Evolutionary conservation across 2,888 invertebrate species (phyloP).

Genomic region (Ypsolopha scabrella): DNA sequence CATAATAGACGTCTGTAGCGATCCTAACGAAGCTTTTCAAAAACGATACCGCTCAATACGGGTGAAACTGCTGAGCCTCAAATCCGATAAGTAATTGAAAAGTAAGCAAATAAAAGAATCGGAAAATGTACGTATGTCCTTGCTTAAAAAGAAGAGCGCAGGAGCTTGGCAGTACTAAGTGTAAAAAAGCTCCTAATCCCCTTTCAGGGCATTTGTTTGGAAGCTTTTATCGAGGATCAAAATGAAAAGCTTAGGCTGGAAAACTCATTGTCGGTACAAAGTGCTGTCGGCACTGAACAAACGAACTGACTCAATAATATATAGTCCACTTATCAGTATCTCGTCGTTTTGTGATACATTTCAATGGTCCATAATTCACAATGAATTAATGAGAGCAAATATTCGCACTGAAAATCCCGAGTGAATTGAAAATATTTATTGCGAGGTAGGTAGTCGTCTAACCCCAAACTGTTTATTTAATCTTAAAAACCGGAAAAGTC

Average conservation of each 20-base stretch:
- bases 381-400: too few species aligned
- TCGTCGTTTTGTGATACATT: too few species aligned
- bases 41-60: background rate
- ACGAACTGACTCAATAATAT: background rate
- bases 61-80: background rate
- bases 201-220: background rate
- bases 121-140: background rate
- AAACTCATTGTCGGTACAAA: background rate
- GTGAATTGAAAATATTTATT: too few species aligned
- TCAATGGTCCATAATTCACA: too few species aligned
- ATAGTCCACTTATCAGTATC: too few species aligned
- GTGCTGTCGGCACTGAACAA: background rate
- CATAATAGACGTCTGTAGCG: background rate
- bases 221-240: background rate
- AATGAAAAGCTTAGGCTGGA: background rate
- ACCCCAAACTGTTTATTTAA: too few species aligned
- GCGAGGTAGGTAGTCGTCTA: too few species aligned
- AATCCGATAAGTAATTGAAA: background rate
- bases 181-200: background rate
- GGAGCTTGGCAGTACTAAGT: background rate
- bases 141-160: background rate
- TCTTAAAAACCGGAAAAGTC: too few species aligned
- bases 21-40: background rate
- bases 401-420: too few species aligned
- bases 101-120: background rate